These are phyloP conservation scores for Ochropacha duplaris DNA, from an alignment of 2,888 invertebrate species.

Conservation along the genomic window DNA sequence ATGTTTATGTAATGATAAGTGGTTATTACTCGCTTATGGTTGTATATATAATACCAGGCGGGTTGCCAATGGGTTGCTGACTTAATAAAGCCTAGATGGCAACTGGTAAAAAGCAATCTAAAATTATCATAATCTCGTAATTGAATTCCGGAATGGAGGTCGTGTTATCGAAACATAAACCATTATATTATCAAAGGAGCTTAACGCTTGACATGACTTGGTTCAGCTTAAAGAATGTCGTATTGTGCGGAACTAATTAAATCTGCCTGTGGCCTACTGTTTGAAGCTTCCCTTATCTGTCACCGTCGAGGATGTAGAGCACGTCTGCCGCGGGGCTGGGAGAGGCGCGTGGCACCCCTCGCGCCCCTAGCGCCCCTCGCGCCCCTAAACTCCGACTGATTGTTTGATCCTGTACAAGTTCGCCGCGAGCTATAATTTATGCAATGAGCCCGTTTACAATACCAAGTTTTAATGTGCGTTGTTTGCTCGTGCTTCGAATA, in stretches of 20 bases:
- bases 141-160: not conserved
- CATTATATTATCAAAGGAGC: not conserved
- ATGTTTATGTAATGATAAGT: too few species aligned
- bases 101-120: not conserved
- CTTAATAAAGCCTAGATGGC: not conserved
- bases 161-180: not conserved
- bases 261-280: not conserved
- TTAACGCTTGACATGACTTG: not conserved
- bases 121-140: not conserved
- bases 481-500: conserved; percentile 32
- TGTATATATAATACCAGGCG: too few species aligned
- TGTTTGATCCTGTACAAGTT: conserved; percentile 25
- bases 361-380: not conserved
- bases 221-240: not conserved
- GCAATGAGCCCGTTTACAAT: conserved; percentile 36
- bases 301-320: conserved; percentile 3
- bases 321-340: not conserved
- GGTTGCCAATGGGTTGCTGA: not conserved
- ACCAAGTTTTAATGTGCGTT: conserved; percentile 42
- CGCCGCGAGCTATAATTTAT: conserved; percentile 35
- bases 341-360: not conserved
- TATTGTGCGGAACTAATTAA: not conserved
- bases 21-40: too few species aligned
- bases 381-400: conserved; percentile 11
- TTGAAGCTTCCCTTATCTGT: conserved; percentile 14